These are phyloP conservation scores for Dermatophagoides farinae DNA, from an alignment of 1,140 invertebrate species.

Conservation along the genomic window DNA sequence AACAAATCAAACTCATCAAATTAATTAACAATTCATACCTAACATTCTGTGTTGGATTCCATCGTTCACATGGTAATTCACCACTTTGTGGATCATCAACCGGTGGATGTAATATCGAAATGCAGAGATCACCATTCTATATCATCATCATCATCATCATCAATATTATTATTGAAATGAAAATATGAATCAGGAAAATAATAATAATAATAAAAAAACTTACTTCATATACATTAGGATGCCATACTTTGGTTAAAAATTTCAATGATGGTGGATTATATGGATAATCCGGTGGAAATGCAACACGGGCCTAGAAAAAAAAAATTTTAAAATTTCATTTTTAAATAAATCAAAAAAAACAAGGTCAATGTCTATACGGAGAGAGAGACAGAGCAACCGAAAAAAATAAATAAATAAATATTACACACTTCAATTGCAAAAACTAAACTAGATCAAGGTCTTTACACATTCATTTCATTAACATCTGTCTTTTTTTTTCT, in stretches of 20 bases:
- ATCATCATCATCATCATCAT: constrained; percentile 25
- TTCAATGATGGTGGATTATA: constrained; percentile 92
- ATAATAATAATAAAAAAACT: constrained; percentile 26
- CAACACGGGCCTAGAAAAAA: constrained; percentile 74
- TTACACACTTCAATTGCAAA: background rate
- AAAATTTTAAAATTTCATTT: constrained; percentile 24
- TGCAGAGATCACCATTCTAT: constrained; percentile 95
- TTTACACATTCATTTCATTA: background rate
- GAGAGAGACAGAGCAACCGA: too few species aligned
- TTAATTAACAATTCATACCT: too few species aligned
- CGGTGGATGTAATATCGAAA: constrained; percentile 96
- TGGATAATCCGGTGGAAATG: constrained; percentile 90
- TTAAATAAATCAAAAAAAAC: background rate
- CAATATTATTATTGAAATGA: background rate
- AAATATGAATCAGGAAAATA: background rate
- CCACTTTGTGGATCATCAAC: constrained; percentile 97
- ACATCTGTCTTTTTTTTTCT: too few species aligned
- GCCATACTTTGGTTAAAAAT: constrained; percentile 98
- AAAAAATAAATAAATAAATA: background rate
- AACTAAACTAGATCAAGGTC: background rate
- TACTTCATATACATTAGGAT: constrained; percentile 99
- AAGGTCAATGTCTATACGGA: background rate
- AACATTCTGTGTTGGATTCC: constrained; percentile 99
- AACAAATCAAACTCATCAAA: background rate
- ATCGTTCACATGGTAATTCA: constrained; percentile 93